Conservation (phyloP, 2,797 vertebrate species). For the Lepus oiostolus region DNA sequence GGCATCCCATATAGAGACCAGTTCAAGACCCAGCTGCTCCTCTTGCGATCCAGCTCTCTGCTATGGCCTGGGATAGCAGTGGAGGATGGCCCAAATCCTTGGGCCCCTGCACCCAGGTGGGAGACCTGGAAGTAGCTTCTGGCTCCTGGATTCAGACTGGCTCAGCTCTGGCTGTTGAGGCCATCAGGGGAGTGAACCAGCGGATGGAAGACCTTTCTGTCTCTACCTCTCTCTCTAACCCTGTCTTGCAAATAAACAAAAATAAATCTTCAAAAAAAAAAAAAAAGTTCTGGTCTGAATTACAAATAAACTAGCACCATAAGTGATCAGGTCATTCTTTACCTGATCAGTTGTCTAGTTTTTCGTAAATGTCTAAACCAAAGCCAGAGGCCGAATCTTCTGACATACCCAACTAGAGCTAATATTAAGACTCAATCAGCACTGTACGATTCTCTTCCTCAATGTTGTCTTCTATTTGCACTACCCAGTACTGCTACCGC, state of each 20-base stretch:
- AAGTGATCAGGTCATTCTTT: neutral
- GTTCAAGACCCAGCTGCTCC: too few species aligned
- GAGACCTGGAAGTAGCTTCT: too few species aligned
- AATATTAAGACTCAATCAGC: neutral
- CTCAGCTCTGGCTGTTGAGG: too few species aligned
- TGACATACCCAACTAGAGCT: neutral
- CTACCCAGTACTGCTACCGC: neutral
- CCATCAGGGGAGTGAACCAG: too few species aligned
- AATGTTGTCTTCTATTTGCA: neutral
- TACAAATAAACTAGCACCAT: neutral
- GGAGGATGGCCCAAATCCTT: too few species aligned
- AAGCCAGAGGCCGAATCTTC: neutral
- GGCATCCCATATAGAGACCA: too few species aligned
- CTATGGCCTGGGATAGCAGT: too few species aligned
- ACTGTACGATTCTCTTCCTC: neutral
- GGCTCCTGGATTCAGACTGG: too few species aligned
- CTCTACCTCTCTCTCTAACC: too few species aligned
- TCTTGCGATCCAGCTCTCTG: too few species aligned
- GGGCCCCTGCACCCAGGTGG: too few species aligned
- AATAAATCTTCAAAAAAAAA: neutral
- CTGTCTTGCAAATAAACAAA: neutral
- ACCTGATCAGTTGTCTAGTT: neutral
- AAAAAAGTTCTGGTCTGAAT: neutral
- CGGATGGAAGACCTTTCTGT: too few species aligned
- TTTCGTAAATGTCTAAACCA: constrained; percentile 25